Conservation (phyloP, 1,140 invertebrate species). For the Conus ventricosus region DNA sequence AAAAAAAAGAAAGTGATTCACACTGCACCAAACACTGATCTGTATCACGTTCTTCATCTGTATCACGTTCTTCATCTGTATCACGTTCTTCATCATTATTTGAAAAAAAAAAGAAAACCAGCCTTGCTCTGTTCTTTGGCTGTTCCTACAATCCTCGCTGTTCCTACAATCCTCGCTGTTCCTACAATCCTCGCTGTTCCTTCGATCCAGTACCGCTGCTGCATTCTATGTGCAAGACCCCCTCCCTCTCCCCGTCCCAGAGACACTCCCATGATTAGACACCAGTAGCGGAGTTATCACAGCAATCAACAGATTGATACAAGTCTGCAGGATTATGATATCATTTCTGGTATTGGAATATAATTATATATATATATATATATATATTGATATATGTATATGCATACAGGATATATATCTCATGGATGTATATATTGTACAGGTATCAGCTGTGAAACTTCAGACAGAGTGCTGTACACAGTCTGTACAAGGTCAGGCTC, state of each 20-base stretch:
- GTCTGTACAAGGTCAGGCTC: neutral
- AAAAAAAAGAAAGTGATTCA: no score
- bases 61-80: no score
- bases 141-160: neutral
- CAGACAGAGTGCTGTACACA: neutral
- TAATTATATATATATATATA: neutral
- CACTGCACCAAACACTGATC: no score
- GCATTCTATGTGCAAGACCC: neutral
- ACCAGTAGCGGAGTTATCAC: neutral
- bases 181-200: neutral
- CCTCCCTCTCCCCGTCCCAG: neutral
- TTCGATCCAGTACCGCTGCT: neutral
- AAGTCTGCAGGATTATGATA: neutral
- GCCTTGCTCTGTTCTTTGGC: no score
- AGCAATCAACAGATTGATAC: conserved; percentile 4
- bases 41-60: no score
- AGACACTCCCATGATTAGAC: neutral
- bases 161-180: no score
- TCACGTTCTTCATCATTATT: no score
- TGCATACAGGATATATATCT: neutral
- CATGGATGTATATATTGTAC: neutral
- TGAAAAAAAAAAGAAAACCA: no score
- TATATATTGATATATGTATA: neutral
- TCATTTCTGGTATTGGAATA: conserved; percentile 1
- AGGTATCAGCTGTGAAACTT: neutral